Evolutionary conservation across 2,888 invertebrate species (phyloP), one percentile per base, ranked within the genome.

Genomic region (Nebria brevicollis): DNA sequence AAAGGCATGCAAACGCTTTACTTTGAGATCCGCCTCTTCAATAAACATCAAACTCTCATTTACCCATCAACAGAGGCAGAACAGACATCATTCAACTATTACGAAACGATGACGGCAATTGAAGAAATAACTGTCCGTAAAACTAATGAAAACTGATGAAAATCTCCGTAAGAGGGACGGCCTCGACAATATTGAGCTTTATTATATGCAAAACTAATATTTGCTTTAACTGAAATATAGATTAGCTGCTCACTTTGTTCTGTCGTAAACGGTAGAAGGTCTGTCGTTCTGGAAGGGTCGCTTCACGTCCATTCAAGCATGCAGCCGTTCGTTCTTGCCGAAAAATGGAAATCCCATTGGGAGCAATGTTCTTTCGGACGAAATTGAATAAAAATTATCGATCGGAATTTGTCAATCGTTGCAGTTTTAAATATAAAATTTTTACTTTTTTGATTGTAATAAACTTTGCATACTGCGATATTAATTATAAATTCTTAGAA

Each of bases 201-300:
- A 54, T 54, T 1, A 78, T 73, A 78, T 78, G 77, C 77, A 78
- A 78, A 78, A 78, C 77, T 78, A 78, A 78, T 78, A 78, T 78
- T 78, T 78, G 77, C 72, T 78, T 78, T 78, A 72, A 78, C 77
- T 78, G 77, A 78, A 78, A 78, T 78, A 78, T 78, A 78, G 77
- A 72, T 78, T 73, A 78, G 77, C 72, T 78, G 77, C 72, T 78
- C 77, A 78, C 41, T 78, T 78, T 78, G 73, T 54, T 41, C 41
- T 42, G 26, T 13, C 43, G 41, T 26, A 13, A n/a, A 73, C 13
- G 42, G 70, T 4, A 13, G n/a, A 26, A 54, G 54, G 11, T 8
- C 54, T 54, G 11, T 54, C 54, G 54, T 54, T 8, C 13, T 13
- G 54, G 8, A 54, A 54, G 54, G 54, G 13, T 54, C 54, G 54